These are phyloP conservation scores for Digitonthophagus gazella DNA, from an alignment of 2,888 invertebrate genomes.

Conservation along the genomic window DNA sequence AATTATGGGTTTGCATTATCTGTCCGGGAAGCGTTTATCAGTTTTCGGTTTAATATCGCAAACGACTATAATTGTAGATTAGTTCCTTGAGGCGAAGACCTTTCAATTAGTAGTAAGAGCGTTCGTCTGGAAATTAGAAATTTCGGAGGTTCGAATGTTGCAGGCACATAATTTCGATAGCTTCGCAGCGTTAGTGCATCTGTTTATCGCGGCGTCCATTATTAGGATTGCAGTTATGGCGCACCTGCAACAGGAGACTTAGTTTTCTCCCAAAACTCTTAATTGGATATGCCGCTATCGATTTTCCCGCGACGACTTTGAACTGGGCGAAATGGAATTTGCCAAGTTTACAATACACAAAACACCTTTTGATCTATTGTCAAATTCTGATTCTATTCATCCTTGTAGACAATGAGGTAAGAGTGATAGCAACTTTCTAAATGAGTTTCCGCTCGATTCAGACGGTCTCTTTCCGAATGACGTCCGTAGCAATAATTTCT, in stretches of 20 bases:
- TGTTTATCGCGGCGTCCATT: slow-evolving; percentile 11
- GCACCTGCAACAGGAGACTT: slow-evolving; percentile 6
- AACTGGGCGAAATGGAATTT: slow-evolving; percentile 9
- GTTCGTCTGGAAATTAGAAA: background rate
- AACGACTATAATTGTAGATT: background rate
- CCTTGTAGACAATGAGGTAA: slow-evolving; percentile 10
- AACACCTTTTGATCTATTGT: slow-evolving; percentile 16
- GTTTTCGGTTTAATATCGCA: background rate
- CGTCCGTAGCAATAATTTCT: background rate
- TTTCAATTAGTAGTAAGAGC: background rate
- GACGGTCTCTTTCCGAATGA: background rate
- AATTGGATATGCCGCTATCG: slow-evolving; percentile 3
- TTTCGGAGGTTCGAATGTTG: background rate
- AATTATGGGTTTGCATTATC: background rate
- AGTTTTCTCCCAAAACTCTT: background rate
- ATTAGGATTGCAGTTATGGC: slow-evolving; percentile 10
- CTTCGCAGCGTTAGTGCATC: background rate
- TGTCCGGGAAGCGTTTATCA: background rate
- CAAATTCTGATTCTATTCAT: slow-evolving; percentile 11
- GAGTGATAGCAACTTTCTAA: slow-evolving; percentile 1
- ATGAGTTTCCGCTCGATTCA: slow-evolving; percentile 4
- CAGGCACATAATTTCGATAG: slow-evolving; percentile 7
- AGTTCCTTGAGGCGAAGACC: background rate
- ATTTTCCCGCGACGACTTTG: slow-evolving; percentile 2
- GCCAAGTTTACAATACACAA: slow-evolving; percentile 14